phyloP scores from a whole-genome alignment of 2,113 vertebrate genomes.

The Crotophaga sulcirostris region DNA sequence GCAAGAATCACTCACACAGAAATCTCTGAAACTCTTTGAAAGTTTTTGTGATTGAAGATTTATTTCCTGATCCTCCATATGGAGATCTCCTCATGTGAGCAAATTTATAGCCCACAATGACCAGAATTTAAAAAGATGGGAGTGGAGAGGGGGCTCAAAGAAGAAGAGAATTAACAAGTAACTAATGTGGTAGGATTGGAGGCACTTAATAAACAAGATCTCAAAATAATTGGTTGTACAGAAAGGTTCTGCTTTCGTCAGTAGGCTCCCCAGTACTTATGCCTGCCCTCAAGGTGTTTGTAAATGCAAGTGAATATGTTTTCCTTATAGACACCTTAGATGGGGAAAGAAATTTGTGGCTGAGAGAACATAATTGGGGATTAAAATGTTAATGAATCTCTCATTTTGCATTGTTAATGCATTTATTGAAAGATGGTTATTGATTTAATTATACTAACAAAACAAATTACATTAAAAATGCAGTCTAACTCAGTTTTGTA shows the following conservation, averaged over 20 bases:
- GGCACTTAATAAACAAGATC: background rate
- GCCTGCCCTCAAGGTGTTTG: background rate
- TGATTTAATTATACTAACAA: slow-evolving; percentile 41
- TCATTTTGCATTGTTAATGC: slow-evolving; percentile 23
- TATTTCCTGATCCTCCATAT: background rate
- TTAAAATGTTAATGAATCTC: slow-evolving; percentile 25
- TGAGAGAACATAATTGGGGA: background rate
- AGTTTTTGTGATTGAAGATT: background rate
- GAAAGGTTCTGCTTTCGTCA: background rate
- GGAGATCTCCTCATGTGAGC: background rate
- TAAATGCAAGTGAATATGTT: background rate
- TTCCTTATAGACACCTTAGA: background rate
- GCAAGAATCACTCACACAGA: background rate
- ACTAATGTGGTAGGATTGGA: background rate
- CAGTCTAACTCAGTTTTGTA: background rate
- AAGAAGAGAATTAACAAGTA: background rate
- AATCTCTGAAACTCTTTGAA: background rate
- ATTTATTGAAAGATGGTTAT: slow-evolving; percentile 34
- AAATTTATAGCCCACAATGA: accelerated
- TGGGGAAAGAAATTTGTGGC: background rate
- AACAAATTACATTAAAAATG: slow-evolving; percentile 28
- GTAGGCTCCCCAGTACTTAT: background rate
- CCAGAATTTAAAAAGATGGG: background rate
- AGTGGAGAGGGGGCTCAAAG: background rate
- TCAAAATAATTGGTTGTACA: background rate